Evolutionary conservation across 2,113 vertebrate genomes (phyloP).

Genomic region (Chaetops frenatus): DNA sequence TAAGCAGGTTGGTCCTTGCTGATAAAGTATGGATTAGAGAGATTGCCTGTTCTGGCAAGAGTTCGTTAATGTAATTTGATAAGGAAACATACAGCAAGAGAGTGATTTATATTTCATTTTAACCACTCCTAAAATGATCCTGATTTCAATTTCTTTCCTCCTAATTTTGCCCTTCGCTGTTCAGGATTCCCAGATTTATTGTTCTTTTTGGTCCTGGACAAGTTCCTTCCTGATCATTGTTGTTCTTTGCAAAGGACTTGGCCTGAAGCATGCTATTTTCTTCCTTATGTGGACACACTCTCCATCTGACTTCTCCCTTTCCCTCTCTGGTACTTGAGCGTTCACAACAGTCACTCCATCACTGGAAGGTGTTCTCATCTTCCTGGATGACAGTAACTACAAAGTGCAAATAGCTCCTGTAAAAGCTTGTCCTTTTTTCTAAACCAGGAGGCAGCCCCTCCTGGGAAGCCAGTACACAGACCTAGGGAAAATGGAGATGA

Average conservation of each 20-base stretch:
- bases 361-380: neutral
- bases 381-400: neutral
- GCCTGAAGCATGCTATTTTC: neutral
- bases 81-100: neutral
- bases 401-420: neutral
- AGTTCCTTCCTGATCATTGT: neutral
- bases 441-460: neutral
- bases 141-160: neutral
- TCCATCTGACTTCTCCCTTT: neutral
- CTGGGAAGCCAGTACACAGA: neutral
- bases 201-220: neutral
- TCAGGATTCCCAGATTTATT: neutral
- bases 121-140: neutral
- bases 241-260: neutral
- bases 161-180: neutral
- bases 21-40: neutral
- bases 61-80: neutral
- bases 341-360: neutral
- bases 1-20: neutral
- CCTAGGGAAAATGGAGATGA: neutral
- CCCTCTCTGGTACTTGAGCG: rapidly evolving
- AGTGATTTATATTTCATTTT: neutral
- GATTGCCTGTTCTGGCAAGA: neutral
- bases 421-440: neutral
- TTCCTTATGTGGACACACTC: neutral